Conservation (phyloP, 2,888 invertebrate species). For the Rhagium mordax region DNA sequence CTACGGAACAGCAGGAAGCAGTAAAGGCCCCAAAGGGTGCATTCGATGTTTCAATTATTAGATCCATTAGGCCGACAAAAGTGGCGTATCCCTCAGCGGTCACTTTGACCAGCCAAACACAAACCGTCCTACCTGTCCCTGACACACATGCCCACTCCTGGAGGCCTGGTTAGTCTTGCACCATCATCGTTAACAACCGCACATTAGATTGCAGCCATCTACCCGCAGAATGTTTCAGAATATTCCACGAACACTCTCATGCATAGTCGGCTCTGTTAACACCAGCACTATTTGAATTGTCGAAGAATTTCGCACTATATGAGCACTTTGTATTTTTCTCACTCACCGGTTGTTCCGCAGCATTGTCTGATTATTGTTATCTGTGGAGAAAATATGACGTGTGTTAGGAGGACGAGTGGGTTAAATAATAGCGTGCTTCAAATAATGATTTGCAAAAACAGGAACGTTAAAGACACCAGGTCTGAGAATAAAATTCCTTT, state of each 20-base stretch:
- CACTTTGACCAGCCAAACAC: constrained; percentile 3
- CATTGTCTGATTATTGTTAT: not conserved
- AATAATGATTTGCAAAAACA: not conserved
- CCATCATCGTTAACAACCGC: constrained; percentile 2
- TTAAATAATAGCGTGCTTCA: constrained; percentile 3
- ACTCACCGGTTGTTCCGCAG: not conserved
- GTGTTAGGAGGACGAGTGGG: not conserved
- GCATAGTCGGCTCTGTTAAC: not conserved
- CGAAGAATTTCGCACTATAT: not conserved
- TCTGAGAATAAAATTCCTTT: not conserved
- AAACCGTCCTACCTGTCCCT: constrained; percentile 45
- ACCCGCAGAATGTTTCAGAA: constrained; percentile 4
- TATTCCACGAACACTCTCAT: not conserved
- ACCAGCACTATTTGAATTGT: not conserved
- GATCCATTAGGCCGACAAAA: not conserved
- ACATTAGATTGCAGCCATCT: constrained; percentile 8
- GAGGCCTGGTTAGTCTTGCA: constrained; percentile 16
- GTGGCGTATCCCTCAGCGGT: not conserved
- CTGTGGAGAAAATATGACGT: constrained; percentile 5
- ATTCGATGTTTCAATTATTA: not conserved
- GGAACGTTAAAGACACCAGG: too few relatives aligned
- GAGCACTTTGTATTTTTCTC: not conserved
- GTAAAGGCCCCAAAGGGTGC: not conserved
- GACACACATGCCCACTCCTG: constrained; percentile 47
- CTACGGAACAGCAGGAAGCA: not conserved